Evolutionary conservation across 2,113 vertebrate species (phyloP), one percentile per base, ranked within the genome.

Genomic region (Epinephelus fuscoguttatus): DNA sequence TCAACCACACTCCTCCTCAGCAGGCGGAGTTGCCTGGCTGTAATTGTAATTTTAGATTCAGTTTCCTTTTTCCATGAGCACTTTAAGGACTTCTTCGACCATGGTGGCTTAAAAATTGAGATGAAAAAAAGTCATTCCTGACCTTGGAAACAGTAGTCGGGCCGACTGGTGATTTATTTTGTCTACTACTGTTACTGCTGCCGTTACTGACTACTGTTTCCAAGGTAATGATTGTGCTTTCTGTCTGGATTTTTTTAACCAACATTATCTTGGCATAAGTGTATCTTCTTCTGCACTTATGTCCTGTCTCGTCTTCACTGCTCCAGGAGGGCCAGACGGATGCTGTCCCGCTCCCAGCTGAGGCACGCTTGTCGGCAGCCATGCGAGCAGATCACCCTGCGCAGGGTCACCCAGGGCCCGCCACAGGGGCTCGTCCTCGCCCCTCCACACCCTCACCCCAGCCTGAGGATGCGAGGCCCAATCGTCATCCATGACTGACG

Each of bases 401-500:
- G 95, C 84, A 93, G 95, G 89, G 91, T 80, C 80, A 92, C 94
- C 75, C 94, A 94, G 85, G 94, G 64, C 56, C 92, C 90, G 0
- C 90, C 92, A 3, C 95, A 95, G 88, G 94, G 95, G 60, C 93
- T 94, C 1, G 89, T 95, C 70, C 91, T 95, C 2, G 91, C 93
- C 12, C 94, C 95, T 13, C 94, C 94, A 0, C 95, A 96, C 80
- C 96, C 95, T 25, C 95, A 96, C 90, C 95, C 95, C 90, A 95
- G 95, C 92, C 86, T 96, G 91, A 95, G 96, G 93, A 96, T 95
- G 94, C 93, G 95, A 72, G 96, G 96, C 50, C 96, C 96, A 91
- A 96, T 96, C 67, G 95, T 96, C 83, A 96, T 96, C 91, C 96
- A 96, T 12, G 96, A 96, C 94, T 96, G 94, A 96, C 60, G 1